Evolutionary conservation across 2,888 invertebrate genomes (phyloP), one percentile per base, ranked within the genome.

Genomic region (Seira ritae): DNA sequence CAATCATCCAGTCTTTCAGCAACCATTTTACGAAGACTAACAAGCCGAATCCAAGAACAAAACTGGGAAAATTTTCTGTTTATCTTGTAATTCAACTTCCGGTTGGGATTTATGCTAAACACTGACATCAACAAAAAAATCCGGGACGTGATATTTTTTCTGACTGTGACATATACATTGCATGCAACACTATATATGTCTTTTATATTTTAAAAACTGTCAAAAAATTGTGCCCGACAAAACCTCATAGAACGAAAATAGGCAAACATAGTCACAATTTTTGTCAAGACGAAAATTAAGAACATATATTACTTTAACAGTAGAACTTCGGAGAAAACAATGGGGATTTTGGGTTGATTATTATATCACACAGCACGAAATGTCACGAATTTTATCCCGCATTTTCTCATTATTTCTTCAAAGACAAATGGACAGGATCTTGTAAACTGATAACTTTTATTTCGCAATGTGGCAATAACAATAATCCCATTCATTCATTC

Each of bases 1-100:
- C 77, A 77, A 77, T 77, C 77, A 77, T 31, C 77, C 77, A 77
- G 70, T 77, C 77, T 70, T 77, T 77, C 77, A 77, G 70, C 70
- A 62, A 77, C 62, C 31, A 42, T 31, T 31, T 76, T 62, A 65
- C 70, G 37, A 37, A 73, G 62, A 73, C 31, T 62, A 73, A 73
- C 73, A 73, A 50, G 50, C 50, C 50, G 50, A 50, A 50, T 8
- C 50, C 50, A n/a, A 50, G 50, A 50, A 50, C 50, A 50, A 50
- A 50, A 50, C 50, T n/a, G 50, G 50, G 50, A 50, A 50, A 50
- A 50, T 50, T 12, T 50, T 15, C 17, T 50, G 50, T 50, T 50
- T 55, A 73, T 42, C 37, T 37, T 73, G 31, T 77, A 20, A 31
- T 60, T 65, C 31, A 55, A 77, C 77, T 77, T 77, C 77, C 77